Base-by-base conservation (phyloP, 1,140 invertebrate genomes). In the Hylyphantes graminicola region DNA sequence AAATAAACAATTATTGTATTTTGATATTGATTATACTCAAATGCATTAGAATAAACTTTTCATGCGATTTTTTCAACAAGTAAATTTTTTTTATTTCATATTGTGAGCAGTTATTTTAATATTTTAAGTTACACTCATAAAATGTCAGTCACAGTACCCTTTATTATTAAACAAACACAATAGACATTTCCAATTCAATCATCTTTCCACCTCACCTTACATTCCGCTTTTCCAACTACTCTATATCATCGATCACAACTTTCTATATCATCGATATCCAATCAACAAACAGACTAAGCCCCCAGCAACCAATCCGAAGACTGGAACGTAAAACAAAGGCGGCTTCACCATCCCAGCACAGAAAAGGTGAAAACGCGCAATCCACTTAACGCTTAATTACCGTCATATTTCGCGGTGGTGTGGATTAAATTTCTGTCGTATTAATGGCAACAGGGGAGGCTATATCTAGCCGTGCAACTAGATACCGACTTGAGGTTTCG, bases 351-450 rank as follows among this genome's bases (percentile, higher is more conserved):
- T 65, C 35, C 21, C 61, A 65, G 75, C 9, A 63, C 48, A 19
- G 57, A 59, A 67, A 48, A 67, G 64, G 19, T 8, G 74, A 64
- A 65, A 65, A 77, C 61, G 75, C 51, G 61, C 75, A 77, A 77
- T 77, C 75, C 63, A 77, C 75, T 77, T 77, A 77, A 63, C 63
- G n/a, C 61, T 77, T 77, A 77, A 77, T 77, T 77, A 77, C 61
- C 61, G 50, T 63, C 75, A 77, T 77, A 77, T 77, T 77, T 77
- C 61, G 75, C 63, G 63, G 75, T 54, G 63, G n/a, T 53, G 75
- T 15, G 75, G 75, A 77, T 77, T 77, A 77, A 77, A 77, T 77
- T 77, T 77, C 75, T 77, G 75, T 77, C 75, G 50, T 65, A 61
- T 77, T n/a, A n/a, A n/a, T n/a, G 67, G 64, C n/a, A 63, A 63